Evolutionary conservation across 2,797 vertebrate genomes (phyloP), one percentile per base, ranked within the genome.

Genomic region (Tragelaphus eurycerus): DNA sequence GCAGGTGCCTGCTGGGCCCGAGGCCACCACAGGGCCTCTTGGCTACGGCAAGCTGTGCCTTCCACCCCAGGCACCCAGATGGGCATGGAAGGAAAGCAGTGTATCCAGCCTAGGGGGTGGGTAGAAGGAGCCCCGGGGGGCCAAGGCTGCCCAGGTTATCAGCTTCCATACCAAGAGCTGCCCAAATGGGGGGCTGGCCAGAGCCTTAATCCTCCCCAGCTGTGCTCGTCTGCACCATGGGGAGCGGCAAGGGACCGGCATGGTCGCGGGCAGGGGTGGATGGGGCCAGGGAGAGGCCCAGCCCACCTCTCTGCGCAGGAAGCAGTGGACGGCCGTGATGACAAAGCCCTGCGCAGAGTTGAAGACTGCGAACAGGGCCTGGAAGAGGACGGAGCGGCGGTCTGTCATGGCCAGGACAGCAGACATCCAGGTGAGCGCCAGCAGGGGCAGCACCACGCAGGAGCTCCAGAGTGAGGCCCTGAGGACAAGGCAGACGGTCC

Each of bases 381-480:
- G 99, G 99, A 99, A 99, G 98, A 99, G 99, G 93, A 99, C 99
- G 97, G 99, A 99, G 98, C 99, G 99, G 57, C 99, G 99, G 98
- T 99, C 99, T 5, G 99, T 99, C 99, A 99, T 99, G 98, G 99
- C 99, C 98, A 99, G 98, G 98, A 99, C 99, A 0, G 99, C 99
- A 89, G 99, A 99, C 99, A 99, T 99, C 99, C 99, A 99, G 97
- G 99, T 99, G 98, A 99, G 99, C 0, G 99, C 99, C 98, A 99
- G 98, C 98, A 99, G 99, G 67, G 99, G 99, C 97, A 99, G 99
- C 98, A 99, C 99, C 98, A 99, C 99, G n/a, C 99, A 99, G 96
- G 99, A 99, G 98, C 99, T 99, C 99, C 99, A 99, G 93, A 99
- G 99, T 19, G 99, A 99, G n/a, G 99, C 99, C 99, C 99, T 99